Conservation (phyloP, 2,888 invertebrate genomes). For the Plagodis pulveraria region DNA sequence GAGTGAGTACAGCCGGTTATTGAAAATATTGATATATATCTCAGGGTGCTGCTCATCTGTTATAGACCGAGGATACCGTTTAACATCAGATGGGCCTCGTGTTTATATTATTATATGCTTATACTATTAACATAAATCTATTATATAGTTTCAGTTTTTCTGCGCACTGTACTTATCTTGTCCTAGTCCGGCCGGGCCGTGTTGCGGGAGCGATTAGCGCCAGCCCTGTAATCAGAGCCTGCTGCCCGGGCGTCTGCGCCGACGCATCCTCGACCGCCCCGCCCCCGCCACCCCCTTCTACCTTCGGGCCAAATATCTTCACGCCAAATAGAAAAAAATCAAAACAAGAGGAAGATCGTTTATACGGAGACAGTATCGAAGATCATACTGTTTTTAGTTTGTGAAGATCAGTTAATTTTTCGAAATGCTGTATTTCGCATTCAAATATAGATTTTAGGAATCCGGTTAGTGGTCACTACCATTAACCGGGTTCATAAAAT, state of each 20-base stretch:
- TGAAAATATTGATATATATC: too few species aligned
- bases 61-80: too few species aligned
- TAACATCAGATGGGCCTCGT: too few species aligned
- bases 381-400: slow-evolving; percentile 1
- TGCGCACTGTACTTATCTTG: slow-evolving; percentile 39
- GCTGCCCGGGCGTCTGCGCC: slow-evolving; percentile 79
- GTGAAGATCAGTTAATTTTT: neutral
- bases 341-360: slow-evolving; percentile 44
- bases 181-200: slow-evolving; percentile 52
- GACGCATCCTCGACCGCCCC: slow-evolving; percentile 53
- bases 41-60: too few species aligned
- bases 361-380: slow-evolving; percentile 16
- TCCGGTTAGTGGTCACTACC: too few species aligned
- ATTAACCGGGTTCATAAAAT: too few species aligned
- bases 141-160: slow-evolving; percentile 35
- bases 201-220: slow-evolving; percentile 79
- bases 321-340: slow-evolving; percentile 73
- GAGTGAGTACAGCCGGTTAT: too few species aligned
- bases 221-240: slow-evolving; percentile 81
- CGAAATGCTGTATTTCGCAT: too few species aligned
- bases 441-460: too few species aligned
- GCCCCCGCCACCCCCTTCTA: slow-evolving; percentile 42
- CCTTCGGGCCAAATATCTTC: slow-evolving; percentile 72
- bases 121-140: too few species aligned
- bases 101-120: too few species aligned